These are phyloP conservation scores for Spinibarbus caldwelli DNA, from an alignment of 2,797 vertebrate species.

Conservation along the genomic window DNA sequence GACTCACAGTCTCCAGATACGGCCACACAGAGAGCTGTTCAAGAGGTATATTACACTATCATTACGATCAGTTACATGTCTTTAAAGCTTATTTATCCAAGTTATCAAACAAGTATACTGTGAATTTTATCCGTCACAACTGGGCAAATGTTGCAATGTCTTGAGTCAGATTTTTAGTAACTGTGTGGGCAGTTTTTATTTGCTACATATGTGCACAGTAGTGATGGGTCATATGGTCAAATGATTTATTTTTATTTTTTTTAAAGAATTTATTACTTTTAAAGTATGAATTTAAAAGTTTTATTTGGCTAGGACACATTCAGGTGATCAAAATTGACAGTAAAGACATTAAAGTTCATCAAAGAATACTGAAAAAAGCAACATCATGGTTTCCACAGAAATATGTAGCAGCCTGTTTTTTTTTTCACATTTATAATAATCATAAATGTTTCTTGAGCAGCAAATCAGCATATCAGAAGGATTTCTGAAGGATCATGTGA, in stretches of 20 bases:
- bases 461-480: neutral
- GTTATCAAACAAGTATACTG: neutral
- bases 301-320: neutral
- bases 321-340: neutral
- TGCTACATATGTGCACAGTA: neutral
- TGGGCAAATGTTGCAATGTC: neutral
- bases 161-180: conserved; percentile 24
- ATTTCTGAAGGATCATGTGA: neutral
- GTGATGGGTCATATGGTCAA: neutral
- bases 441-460: neutral
- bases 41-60: conserved; percentile 82
- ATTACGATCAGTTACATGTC: neutral
- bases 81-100: too few relatives aligned
- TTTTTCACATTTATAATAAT: neutral
- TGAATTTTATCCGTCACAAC: too few relatives aligned
- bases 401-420: neutral
- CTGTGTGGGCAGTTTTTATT: neutral
- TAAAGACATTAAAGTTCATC: neutral
- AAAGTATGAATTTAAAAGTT: neutral
- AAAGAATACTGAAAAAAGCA: neutral
- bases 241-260: too few relatives aligned
- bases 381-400: neutral
- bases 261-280: neutral
- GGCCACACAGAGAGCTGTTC: conserved; percentile 91
- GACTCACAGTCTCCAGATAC: conserved; percentile 96